Base-by-base conservation (phyloP, 2,888 invertebrate genomes). In the Celastrina argiolus region DNA sequence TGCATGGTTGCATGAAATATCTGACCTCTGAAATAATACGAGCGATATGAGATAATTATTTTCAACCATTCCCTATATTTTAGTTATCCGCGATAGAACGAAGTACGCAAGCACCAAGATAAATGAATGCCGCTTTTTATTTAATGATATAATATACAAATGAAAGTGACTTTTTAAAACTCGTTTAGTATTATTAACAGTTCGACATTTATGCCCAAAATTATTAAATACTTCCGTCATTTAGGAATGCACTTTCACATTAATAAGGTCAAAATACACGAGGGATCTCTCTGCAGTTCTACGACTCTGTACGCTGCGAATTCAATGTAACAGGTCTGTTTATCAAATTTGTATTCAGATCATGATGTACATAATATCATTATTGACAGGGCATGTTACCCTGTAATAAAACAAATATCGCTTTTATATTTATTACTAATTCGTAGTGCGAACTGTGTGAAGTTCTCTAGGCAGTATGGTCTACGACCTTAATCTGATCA, bases 211-310 rank as follows among this genome's bases (percentile, higher is more conserved):
- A 51, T 67, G 67, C 64, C 70, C 70, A 67, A 69, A 72, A 74
- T 72, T 68, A 66, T 69, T 66, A 70, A 73, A 72, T 66, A 56
- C 70, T 69, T 67, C 65, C 65, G 69, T 71, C 66, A 68, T 70
- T 72, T 68, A 6, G 67, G 69, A 74, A 72, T 71, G 72, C 70
- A 70, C 78, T 80, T 79, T 79, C 80, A 76, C 78, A 78, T 68
- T 65, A 74, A 74, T 69, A 77, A 73, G 75, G 76, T 76, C 75
- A 42, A 28, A 59, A 45, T 31, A 58, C 58, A 8, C 26, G 58
- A 39, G 56, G 41, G 34, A 59, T 58, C 26, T n/a, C n/a, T n/a
- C 28, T 45, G 34, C 42, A 4, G 31, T 45, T 58, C 12, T 2
- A 41, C 31, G 28, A 56, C 39, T 51, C 28, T 22, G 16, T 34